Conservation (phyloP, 2,113 vertebrate species). For the Pachycephala philippinensis region DNA sequence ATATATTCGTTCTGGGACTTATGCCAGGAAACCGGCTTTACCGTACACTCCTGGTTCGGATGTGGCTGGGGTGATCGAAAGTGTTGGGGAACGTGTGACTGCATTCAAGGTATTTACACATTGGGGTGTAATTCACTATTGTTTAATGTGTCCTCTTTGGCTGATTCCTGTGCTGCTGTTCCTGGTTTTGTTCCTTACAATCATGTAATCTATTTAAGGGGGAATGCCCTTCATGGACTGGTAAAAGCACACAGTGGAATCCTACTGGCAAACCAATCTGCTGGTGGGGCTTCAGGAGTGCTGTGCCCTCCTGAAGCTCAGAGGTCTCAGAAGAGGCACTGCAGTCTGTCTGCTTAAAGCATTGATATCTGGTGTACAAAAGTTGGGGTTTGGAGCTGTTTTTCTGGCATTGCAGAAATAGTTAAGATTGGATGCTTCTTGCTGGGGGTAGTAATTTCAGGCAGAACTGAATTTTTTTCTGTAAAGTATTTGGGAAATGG, state of each 20-base stretch:
- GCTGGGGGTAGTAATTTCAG: not conserved
- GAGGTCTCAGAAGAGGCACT: not conserved
- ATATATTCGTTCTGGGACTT: constrained; percentile 83
- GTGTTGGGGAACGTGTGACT: constrained; percentile 76
- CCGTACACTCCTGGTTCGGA: constrained; percentile 89
- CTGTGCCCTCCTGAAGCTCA: no score
- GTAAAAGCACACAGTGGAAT: rapidly evolving
- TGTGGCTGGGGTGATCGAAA: constrained; percentile 81
- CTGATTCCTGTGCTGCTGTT: rapidly evolving
- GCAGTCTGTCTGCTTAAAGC: not conserved
- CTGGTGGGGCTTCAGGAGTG: not conserved
- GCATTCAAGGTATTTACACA: constrained; percentile 75
- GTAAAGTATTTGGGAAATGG: not conserved
- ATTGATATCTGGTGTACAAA: not conserved
- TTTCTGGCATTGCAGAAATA: not conserved
- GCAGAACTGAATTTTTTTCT: not conserved
- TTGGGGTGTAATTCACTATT: rapidly evolving
- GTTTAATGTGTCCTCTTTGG: not conserved
- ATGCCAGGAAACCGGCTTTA: constrained; percentile 70
- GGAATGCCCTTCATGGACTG: rapidly evolving
- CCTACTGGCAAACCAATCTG: rapidly evolving
- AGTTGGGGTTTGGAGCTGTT: not conserved
- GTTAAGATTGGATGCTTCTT: not conserved
- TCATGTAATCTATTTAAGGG: rapidly evolving
- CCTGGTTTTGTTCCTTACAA: not conserved